A percentile compares a stretch with the other conserved stretches of the same genome.
phyloP scores from a whole-genome alignment of 2,797 vertebrate genomes.

The Hybognathus amarus region DNA sequence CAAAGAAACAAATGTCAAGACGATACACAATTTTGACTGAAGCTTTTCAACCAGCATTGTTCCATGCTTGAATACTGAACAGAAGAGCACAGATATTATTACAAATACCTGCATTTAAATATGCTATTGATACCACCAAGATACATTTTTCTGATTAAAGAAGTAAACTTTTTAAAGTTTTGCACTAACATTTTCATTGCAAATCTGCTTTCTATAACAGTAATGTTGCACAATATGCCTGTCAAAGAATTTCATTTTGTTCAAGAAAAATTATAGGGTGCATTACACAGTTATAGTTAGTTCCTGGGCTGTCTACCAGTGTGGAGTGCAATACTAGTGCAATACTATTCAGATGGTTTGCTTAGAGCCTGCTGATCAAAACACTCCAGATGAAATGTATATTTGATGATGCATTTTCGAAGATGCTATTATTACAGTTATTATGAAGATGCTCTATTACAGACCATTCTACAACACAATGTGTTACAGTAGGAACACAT shows the following conservation, averaged over 20 bases:
- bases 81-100: neutral
- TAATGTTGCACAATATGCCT: neutral
- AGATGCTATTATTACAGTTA: constrained; percentile 14
- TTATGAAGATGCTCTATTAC: constrained; percentile 21
- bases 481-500: neutral
- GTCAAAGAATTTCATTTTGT: neutral
- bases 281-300: constrained; percentile 2
- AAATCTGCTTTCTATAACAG: neutral
- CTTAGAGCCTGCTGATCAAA: constrained; percentile 36
- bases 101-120: neutral
- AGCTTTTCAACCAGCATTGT: neutral
- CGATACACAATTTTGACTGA: neutral
- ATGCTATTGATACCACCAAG: constrained; percentile 14
- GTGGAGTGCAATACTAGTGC: constrained; percentile 18
- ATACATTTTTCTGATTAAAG: constrained; percentile 17
- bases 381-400: neutral
- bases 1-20: constrained; percentile 20
- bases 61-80: neutral
- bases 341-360: constrained; percentile 32
- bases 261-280: neutral
- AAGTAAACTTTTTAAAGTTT: neutral
- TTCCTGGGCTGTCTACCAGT: constrained; percentile 14
- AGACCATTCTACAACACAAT: neutral
- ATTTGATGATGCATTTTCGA: neutral
- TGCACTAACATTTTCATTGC: constrained; percentile 26